Base-by-base conservation (phyloP, 2,113 vertebrate species). In the Myocastor coypus region DNA sequence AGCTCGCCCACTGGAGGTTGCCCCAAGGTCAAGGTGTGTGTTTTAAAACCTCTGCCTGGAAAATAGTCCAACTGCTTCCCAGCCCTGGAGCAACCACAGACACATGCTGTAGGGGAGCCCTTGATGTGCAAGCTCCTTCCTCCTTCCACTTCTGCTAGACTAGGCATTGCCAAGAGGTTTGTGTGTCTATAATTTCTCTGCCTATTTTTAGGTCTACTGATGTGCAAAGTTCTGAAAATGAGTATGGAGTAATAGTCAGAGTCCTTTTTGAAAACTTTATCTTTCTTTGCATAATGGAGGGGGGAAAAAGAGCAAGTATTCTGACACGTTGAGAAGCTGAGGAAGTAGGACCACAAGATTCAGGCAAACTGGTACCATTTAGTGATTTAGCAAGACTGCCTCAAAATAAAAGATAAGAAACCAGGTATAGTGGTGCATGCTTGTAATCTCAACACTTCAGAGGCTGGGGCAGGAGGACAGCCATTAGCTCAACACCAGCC, bases 271-370 rank as follows among this genome's bases (percentile, higher is more conserved):
- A 37, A 95, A 42, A 87, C 77, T 59, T 80, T 55, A 73, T 92
- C 20, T 86, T 82, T n/a, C 42, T 95, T 64, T 78, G 61, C 16
- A 78, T 84, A 14, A 52, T 4, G 69, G 42, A 92, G 66, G 66
- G 46, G 66, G 46, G 30, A 87, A n/a, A 83, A 94, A 89, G 69
- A 92, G 30, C 63, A 89, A 83, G 57, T 55, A 4, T 83, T 71
- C 26, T 5, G 46, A 13, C 26, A 30, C 42, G 28, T 42, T 77
- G 42, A 46, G 42, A 77, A 42, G 26, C 26, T 30, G 42, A 50
- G 73, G 73, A 40, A 77, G 20, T 28, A 77, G 13, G 40, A 77
- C 7, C 12, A 4, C 42, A 50, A 26, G 42, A 17, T 46, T 30
- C 42, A 50, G 42, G 40, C 26, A 46, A 77, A 26, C 24, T 13